phyloP scores from a whole-genome alignment of 2,888 invertebrate species.

The Phanerotoma sp. region DNA sequence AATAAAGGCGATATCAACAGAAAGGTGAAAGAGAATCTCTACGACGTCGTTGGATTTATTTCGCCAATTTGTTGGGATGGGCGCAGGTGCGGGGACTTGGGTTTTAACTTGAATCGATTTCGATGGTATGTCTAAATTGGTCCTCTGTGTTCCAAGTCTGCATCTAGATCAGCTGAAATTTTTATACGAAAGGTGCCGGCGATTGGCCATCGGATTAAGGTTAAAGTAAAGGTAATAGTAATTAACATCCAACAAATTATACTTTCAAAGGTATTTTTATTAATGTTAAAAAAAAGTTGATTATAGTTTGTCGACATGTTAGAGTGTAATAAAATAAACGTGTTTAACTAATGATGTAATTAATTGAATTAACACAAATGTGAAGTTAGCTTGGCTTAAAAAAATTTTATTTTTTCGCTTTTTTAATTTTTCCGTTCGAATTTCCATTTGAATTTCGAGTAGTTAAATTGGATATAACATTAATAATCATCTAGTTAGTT shows the following conservation, averaged over 20 bases:
- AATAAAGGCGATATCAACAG: constrained; percentile 9
- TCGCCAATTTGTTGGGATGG: constrained; percentile 46
- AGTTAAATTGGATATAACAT: too few relatives aligned
- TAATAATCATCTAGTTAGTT: too few relatives aligned
- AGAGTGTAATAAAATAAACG: too few relatives aligned
- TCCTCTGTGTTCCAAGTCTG: constrained; percentile 35
- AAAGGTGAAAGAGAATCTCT: constrained; percentile 14
- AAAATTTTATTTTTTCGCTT: too few relatives aligned
- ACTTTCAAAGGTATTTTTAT: too few relatives aligned
- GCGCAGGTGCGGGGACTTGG: constrained; percentile 37
- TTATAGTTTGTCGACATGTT: too few relatives aligned
- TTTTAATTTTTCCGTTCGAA: too few relatives aligned
- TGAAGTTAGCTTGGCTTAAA: too few relatives aligned
- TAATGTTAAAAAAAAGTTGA: too few relatives aligned
- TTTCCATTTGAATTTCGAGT: too few relatives aligned
- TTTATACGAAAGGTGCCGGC: constrained; percentile 10
- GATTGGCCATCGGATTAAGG: constrained; percentile 4
- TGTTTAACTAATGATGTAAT: too few relatives aligned
- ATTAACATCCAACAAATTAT: not conserved
- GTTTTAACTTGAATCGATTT: constrained; percentile 38
- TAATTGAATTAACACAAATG: too few relatives aligned
- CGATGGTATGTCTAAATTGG: constrained; percentile 50
- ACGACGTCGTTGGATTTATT: constrained; percentile 38
- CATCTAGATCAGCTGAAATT: constrained; percentile 41
- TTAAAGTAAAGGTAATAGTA: not conserved